These are phyloP conservation scores for Parascotia fuliginaria DNA, from an alignment of 2,888 invertebrate species.

Conservation along the genomic window DNA sequence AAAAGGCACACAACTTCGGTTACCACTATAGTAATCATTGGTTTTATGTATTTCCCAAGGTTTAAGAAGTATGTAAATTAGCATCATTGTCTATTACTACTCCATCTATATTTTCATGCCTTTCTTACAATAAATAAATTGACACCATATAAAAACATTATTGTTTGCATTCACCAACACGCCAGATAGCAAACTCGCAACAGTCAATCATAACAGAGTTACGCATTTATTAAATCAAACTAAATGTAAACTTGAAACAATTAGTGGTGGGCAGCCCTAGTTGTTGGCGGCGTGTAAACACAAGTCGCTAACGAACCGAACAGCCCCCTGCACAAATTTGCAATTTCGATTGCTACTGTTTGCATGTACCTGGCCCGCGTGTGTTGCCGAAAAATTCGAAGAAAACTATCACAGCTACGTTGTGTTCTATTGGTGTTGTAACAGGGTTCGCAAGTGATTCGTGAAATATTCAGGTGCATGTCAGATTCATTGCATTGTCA, in stretches of 20 bases:
- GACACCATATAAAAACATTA: no score
- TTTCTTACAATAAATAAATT: no score
- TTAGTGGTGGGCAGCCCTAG: constrained; percentile 79
- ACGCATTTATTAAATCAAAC: constrained; percentile 51
- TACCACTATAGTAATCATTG: no score
- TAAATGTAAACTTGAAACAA: constrained; percentile 71
- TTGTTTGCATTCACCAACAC: neutral
- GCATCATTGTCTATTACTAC: no score
- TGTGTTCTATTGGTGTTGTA: neutral
- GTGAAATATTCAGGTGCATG: neutral
- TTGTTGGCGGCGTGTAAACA: constrained; percentile 80
- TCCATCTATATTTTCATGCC: no score
- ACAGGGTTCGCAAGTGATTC: neutral
- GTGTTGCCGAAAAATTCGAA: constrained; percentile 26
- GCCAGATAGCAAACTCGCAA: neutral
- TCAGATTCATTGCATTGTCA: no score
- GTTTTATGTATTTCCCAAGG: no score
- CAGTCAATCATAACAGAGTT: constrained; percentile 16
- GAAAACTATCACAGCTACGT: constrained; percentile 11
- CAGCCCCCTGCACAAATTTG: constrained; percentile 84
- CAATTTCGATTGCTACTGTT: constrained; percentile 83
- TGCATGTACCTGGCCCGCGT: constrained; percentile 61
- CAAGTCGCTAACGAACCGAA: constrained; percentile 84
- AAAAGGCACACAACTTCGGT: no score
- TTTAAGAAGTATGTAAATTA: no score